Base-by-base conservation (phyloP, 2,888 invertebrate genomes). In the Masnerella sp. region DNA sequence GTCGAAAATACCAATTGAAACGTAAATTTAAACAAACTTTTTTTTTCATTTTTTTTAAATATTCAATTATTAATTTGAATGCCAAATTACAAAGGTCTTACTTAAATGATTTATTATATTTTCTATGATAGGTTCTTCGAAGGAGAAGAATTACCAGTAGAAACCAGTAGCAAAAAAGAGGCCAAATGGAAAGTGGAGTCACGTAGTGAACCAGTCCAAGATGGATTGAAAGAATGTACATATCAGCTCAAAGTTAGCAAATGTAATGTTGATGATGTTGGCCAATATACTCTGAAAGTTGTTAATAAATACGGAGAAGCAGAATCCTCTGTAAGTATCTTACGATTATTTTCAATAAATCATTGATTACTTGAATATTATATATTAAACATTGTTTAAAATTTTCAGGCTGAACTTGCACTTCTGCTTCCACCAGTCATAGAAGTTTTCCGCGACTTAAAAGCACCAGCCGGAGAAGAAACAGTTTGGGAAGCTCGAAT, bases 221-320 rank as follows among this genome's bases (percentile, higher is more conserved):
- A 95, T 82, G 93, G 93, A 0, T 87, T 96, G 8, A 95, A 95
- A 79, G 94, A 96, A 85, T 95, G 94, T 84, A 93, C 93, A 0
- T 94, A 93, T 80, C 92, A 92, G 0, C 87, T 98, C 49, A 92
- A 93, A 30, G 93, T 97, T 80, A 93, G 93, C 22, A 91, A 92
- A 82, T 91, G 93, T 90, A 84, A 74, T 71, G 78, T 65, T 4
- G 90, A 90, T 5, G 95, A 97, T 85, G 93, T 93, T 2, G 97
- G 96, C 2, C 91, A 92, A 54, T 98, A 96, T 88, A 93, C 92
- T 0, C 89, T 96, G 51, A 91, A 91, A 79, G 93, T 94, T 0
- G 92, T 91, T 81, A 97, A 96, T 87, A 93, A 94, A 82, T 94
- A 93, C 87, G 96, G 96, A 4, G 90, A 93, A 32, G 91, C 92